Evolutionary conservation across 2,113 vertebrate genomes (phyloP).

Genomic region (Bos javanicus): DNA sequence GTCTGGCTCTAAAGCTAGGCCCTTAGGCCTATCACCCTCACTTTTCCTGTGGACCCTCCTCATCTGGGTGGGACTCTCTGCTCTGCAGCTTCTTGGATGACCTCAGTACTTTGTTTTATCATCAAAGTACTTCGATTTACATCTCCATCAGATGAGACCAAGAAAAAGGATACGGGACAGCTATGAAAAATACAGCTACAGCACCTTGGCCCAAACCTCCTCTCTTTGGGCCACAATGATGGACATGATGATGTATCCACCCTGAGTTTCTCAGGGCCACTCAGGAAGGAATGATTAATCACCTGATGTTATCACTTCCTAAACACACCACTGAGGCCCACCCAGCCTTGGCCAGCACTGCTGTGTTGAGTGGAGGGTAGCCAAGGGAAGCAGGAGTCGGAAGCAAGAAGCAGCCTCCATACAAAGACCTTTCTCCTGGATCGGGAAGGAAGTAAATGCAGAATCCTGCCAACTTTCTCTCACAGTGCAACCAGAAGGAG

Average conservation of each 20-base stretch:
- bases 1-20: background rate
- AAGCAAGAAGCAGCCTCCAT: background rate
- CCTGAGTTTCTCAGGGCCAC: background rate
- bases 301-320: background rate
- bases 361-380: background rate
- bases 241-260: background rate
- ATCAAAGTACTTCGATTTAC: background rate
- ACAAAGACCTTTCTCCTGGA: background rate
- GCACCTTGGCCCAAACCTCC: background rate
- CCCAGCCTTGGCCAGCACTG: background rate
- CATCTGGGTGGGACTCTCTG: background rate
- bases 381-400: background rate
- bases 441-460: background rate
- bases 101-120: background rate
- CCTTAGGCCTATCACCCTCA: background rate
- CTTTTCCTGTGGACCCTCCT: background rate
- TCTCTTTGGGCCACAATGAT: background rate
- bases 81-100: background rate
- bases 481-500: background rate
- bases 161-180: background rate
- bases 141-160: background rate
- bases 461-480: background rate
- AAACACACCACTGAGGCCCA: background rate
- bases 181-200: background rate
- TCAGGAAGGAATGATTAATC: background rate